Base-by-base conservation (phyloP, 2,113 vertebrate genomes). In the Cervus canadensis region DNA sequence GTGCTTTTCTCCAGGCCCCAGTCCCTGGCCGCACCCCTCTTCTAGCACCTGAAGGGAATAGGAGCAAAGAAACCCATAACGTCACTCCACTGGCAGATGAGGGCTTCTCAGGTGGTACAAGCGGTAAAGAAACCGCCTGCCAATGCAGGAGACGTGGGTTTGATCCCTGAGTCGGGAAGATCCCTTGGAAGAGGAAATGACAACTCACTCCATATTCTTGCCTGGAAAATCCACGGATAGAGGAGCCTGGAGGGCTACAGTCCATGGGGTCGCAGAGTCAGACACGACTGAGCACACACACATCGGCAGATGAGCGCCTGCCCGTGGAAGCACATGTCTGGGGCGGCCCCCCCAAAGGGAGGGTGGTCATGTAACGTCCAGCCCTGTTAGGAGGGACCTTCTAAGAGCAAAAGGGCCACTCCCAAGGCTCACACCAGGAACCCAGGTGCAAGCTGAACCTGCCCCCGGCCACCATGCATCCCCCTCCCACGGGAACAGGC, bases 231-330 rank as follows among this genome's bases (percentile, higher is more conserved):
- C 67, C 36, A 43, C 13, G 36, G 67, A 40, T 14, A 74, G 21
- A 43, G 36, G 25, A 74, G 36, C 12, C 23, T 43, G 71, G 36
- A 13, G 23, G 36, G 71, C 36, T 74, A 74, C 23, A 14, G 36
- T 4, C 71, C 71, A 76, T 14, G 71, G 71, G 23, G 23, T 76
- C 1, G 0, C 36, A 76, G 71, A 76, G 71, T 76, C 3, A 6
- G 71, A 76, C 71, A 76, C 1, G 6, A 43, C 3, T 76, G 71
- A 43, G 23, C 71, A 43, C 36, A 26, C 36, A 76, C 23, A 14
- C 12, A 25, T 2, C 5, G 4, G 43, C 2, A 5, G 36, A 59
- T 0, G 23, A 67, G 25, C 4, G 6, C 19, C 36, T 25, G 67
- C 59, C 40, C 0, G 0, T 12, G 86, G 71, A 50, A 21, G 28